Conservation (phyloP, 64 coral and sea anemone genomes). For the Montipora foliosa region DNA sequence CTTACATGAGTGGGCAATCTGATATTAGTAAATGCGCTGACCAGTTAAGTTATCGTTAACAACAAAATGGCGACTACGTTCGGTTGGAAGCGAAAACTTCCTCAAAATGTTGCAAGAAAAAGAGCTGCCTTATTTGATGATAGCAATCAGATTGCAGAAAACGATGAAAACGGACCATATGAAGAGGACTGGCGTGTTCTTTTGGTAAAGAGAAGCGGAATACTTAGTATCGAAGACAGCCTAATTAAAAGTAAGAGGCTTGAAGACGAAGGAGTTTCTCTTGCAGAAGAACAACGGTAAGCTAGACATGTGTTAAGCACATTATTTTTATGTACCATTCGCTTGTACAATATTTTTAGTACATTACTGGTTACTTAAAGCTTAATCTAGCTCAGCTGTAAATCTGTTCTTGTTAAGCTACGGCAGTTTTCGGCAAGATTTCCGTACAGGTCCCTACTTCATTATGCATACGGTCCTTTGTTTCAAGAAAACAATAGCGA, state of each 20-base stretch:
- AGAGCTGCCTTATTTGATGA: constrained; percentile 78
- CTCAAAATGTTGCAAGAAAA: constrained; percentile 66
- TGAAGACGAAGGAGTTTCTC: constrained; percentile 71
- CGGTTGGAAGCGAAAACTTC: constrained; percentile 77
- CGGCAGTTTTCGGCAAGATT: no score
- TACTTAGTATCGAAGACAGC: neutral
- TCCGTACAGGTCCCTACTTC: no score
- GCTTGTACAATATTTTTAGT: no score
- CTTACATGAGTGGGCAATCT: neutral
- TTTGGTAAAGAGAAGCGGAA: constrained; percentile 59
- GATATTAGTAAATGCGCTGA: constrained; percentile 20
- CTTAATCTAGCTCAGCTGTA: no score
- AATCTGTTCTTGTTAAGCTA: no score
- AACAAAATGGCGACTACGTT: constrained; percentile 84
- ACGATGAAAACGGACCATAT: constrained; percentile 38
- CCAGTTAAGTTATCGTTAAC: constrained; percentile 19
- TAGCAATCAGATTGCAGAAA: constrained; percentile 29
- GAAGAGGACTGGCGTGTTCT: constrained; percentile 64
- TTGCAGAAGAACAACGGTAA: constrained; percentile 81
- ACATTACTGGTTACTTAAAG: no score
- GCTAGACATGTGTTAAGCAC: no score
- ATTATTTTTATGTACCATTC: no score
- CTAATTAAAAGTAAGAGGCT: constrained; percentile 74
- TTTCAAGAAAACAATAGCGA: no score
- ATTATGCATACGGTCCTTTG: no score